Evolutionary conservation across 2,888 invertebrate species (phyloP).

Genomic region (Meteorus cinctellus): DNA sequence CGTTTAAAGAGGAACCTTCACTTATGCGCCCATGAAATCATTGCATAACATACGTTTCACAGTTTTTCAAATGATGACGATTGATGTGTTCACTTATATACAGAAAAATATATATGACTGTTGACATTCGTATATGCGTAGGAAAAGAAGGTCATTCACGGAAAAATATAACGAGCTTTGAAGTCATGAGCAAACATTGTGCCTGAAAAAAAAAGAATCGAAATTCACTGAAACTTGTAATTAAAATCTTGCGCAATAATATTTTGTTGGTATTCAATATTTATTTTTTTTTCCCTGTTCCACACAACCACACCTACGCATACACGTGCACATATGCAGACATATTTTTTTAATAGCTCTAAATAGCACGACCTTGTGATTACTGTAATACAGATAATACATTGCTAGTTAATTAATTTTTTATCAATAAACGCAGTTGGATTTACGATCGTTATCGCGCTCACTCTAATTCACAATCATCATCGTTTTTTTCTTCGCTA

Average conservation of each 20-base stretch:
- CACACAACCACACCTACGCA: background rate
- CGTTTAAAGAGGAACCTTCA: background rate
- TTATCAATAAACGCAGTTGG: background rate
- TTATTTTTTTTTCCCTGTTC: background rate
- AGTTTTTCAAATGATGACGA: background rate
- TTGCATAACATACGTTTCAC: background rate
- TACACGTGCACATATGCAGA: too few relatives aligned
- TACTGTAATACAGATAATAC: background rate
- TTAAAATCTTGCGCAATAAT: too few relatives aligned
- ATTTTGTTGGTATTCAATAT: background rate
- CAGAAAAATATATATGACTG: background rate
- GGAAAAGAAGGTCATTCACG: conserved; percentile 1
- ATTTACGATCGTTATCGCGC: background rate
- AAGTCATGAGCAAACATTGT: background rate
- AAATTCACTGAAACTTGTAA: too few relatives aligned
- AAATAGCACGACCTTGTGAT: background rate
- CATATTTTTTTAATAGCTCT: background rate
- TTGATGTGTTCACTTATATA: background rate
- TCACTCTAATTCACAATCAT: background rate
- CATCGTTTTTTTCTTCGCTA: too few relatives aligned
- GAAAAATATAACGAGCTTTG: background rate
- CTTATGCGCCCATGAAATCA: background rate
- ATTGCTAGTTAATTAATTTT: background rate
- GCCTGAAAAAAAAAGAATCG: background rate
- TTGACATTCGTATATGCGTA: background rate